Evolutionary conservation across 64 coral and sea anemone genomes (phyloP), one percentile per base, ranked within the genome.

Genomic region (Montipora cactus): DNA sequence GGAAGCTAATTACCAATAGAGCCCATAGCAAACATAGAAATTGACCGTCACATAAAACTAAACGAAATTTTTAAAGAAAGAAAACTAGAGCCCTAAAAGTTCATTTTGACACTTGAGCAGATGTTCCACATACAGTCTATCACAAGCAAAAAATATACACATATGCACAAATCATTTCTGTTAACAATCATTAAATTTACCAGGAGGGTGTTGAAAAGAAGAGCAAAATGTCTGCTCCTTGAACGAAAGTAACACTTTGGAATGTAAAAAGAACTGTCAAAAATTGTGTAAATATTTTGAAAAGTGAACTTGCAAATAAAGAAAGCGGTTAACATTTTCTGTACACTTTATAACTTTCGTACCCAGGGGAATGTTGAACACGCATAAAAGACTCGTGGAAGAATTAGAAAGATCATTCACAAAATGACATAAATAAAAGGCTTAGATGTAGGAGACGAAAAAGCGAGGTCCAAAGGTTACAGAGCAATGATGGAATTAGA

Each of bases 221-320:
- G 4, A 84, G 3, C 66, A 84, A 59, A 84, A 84, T 44, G 22
- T 46, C 11, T 5, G 25, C 23, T 62, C 67, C 20, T 55, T 55
- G 10, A 5, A 55, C 6, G 5, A 5, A 55, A 55, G 52, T 55
- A 7, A 55, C 16, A 44, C 59, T 18, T 19, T 67, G 59, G 59
- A 67, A 84, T 84, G 81, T 67, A 47, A 8, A 37, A 66, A 14
- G 37, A 37, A 37, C 37, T 37, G 37, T 37, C 59, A 67, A 67
- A 67, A 84, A 11, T 10, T 67, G 81, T 84, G 81, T 28, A 68
- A 67, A 84, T 84, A 84, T 84, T 84, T 84, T 84, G 81, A 84
- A 84, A 67, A 48, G 14, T 25, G 81, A 84, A n/a, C 81, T 18
- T 25, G 59, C 58, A 84, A 84, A 84, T 86, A 72, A 72, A 86